phyloP scores from a whole-genome alignment of 2,797 vertebrate genomes.

The Thaleichthys pacificus region DNA sequence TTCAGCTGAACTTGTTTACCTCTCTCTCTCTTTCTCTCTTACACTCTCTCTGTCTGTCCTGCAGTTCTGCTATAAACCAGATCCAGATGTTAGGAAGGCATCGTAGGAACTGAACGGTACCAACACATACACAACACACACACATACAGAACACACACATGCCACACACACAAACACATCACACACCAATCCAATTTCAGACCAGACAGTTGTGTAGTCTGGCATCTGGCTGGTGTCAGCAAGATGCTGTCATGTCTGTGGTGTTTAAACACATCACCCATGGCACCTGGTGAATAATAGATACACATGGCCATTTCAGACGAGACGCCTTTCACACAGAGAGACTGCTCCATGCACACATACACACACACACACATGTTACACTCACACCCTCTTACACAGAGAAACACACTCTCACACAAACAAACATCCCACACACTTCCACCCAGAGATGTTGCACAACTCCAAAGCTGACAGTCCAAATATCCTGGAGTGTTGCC shows the following conservation, averaged over 20 bases:
- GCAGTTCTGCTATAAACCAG: conserved; percentile 58
- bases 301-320: background rate
- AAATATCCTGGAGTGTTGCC: too few relatives aligned
- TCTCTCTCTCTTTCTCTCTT: background rate
- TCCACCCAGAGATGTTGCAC: too few relatives aligned
- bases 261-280: background rate
- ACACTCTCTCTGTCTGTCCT: conserved; percentile 11
- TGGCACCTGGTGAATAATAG: conserved; percentile 2
- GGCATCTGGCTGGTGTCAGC: background rate
- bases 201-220: background rate
- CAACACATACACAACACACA: background rate
- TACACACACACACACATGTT: background rate
- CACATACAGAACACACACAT: too few relatives aligned
- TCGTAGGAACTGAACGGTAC: conserved; percentile 23
- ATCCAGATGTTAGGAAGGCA: conserved; percentile 57
- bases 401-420: too few relatives aligned
- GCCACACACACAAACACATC: background rate
- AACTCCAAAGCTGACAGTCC: too few relatives aligned
- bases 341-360: background rate
- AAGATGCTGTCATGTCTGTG: background rate
- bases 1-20: background rate
- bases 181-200: background rate
- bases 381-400: background rate
- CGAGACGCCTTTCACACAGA: background rate
- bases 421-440: too few relatives aligned